A percentile compares a stretch with the other conserved stretches of the same genome.
Evolutionary conservation across 2,888 invertebrate genomes (phyloP).

Genomic region (Griposia aprilina): DNA sequence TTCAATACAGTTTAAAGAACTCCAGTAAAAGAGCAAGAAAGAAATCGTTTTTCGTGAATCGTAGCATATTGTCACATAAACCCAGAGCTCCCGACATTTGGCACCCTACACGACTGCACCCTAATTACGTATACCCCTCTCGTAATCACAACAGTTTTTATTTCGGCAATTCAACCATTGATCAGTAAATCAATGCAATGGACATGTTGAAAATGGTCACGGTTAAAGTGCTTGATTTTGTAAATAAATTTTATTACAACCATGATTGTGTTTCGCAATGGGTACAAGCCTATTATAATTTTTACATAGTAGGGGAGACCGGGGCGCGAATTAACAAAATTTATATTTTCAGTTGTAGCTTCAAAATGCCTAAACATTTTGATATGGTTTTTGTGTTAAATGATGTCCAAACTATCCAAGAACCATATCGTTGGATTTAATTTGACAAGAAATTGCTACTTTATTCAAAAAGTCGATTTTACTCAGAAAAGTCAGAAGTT

Average conservation of each 20-base stretch:
- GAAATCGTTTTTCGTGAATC: background rate
- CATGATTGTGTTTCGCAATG: background rate
- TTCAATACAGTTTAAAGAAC: no score
- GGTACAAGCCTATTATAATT: background rate
- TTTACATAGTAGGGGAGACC: background rate
- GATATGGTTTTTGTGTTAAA: background rate
- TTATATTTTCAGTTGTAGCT: no score
- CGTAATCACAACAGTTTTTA: conserved; percentile 5
- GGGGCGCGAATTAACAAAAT: background rate
- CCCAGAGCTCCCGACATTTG: background rate
- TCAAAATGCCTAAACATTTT: no score
- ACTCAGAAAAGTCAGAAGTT: no score
- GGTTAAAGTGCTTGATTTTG: background rate
- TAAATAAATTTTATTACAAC: background rate
- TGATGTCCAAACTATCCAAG: background rate
- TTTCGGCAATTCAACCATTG: background rate
- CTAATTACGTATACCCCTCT: conserved; percentile 20
- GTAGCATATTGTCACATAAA: background rate
- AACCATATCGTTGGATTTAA: background rate
- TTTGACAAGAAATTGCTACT: background rate
- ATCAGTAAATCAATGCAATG: background rate
- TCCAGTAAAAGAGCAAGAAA: no score
- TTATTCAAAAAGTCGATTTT: no score
- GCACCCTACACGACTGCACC: conserved; percentile 16
- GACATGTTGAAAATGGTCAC: background rate